Evolutionary conservation across 2,797 vertebrate species (phyloP).

Genomic region (Heteromormyrus szaboi): DNA sequence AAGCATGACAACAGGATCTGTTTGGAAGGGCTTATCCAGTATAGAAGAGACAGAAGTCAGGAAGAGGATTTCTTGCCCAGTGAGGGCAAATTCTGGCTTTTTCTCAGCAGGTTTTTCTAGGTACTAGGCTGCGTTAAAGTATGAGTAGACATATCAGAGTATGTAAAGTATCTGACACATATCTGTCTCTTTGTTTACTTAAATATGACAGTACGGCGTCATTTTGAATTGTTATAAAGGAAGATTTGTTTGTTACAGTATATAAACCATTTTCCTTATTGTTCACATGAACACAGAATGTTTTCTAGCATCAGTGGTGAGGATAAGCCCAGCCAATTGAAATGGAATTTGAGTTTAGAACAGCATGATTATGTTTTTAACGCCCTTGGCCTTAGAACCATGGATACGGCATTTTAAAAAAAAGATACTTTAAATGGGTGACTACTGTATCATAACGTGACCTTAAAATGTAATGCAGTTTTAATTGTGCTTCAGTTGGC

Average conservation of each 20-base stretch:
- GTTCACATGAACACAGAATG: background rate
- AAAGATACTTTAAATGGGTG: background rate
- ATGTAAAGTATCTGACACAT: background rate
- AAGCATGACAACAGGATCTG: constrained; percentile 6
- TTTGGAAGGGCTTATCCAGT: constrained; percentile 11
- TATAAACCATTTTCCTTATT: background rate
- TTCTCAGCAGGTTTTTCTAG: background rate
- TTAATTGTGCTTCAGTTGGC: background rate
- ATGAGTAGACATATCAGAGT: background rate
- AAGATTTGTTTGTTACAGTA: background rate
- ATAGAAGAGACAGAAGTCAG: background rate
- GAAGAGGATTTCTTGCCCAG: constrained; percentile 9
- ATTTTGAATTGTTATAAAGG: background rate
- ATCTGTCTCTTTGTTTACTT: background rate
- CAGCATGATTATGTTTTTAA: background rate
- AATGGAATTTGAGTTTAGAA: background rate
- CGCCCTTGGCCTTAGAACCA: background rate
- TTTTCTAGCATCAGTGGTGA: background rate
- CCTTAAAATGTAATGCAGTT: background rate
- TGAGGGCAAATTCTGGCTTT: background rate
- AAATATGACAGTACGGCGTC: background rate
- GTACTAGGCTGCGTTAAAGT: background rate
- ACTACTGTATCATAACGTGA: background rate
- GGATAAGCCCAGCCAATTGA: background rate
- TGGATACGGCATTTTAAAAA: background rate